Evolutionary conservation across 2,888 invertebrate species (phyloP), one percentile per base, ranked within the genome.

Genomic region (Heliconius ethilla): DNA sequence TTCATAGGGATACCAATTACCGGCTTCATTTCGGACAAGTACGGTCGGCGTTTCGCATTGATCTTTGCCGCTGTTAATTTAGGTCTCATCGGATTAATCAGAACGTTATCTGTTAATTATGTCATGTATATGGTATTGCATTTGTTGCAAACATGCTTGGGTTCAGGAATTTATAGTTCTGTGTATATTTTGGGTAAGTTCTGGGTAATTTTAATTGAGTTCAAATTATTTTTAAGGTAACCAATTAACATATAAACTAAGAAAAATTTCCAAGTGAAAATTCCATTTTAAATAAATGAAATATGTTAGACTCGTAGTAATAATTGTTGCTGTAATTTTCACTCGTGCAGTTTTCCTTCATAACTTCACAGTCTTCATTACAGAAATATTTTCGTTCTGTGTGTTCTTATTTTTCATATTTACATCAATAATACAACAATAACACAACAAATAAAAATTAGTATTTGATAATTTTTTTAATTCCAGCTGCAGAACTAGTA

Each of bases 1-100:
- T 95, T 96, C 82, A 86, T 96, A 77, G 95, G 95, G 6, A 89
- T 96, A 79, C 95, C 95, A 3, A 86, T 96, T 51, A 93, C 95
- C 5, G 96, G 96, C 66, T 91, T 93, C 75, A 85, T 96, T 69
- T 96, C 96, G 7, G 96, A 96, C 87, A 95, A 93, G 95, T 96
- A 90, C 84, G 96, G 96, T 29, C 89, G 96, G 78, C 91, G 93
- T 82, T 89, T 90, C 18, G 87, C 94, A 22, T 86, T 96, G 78
- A 89, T 95, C 18, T 84, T 90, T 78, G 91, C 93, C 40, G 91
- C 95, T 82, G 87, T 93, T 45, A 82, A 95, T 33, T 94, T 83
- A n/a, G 82, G 80, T 25, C 63, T 82, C 1, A 84, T 91, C 45
- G 94, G 94, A 6, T 80, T 92, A 65, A 82, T 91, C 66, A 88